phyloP scores from a whole-genome alignment of 2,113 vertebrate genomes.

The Merops nubicus region DNA sequence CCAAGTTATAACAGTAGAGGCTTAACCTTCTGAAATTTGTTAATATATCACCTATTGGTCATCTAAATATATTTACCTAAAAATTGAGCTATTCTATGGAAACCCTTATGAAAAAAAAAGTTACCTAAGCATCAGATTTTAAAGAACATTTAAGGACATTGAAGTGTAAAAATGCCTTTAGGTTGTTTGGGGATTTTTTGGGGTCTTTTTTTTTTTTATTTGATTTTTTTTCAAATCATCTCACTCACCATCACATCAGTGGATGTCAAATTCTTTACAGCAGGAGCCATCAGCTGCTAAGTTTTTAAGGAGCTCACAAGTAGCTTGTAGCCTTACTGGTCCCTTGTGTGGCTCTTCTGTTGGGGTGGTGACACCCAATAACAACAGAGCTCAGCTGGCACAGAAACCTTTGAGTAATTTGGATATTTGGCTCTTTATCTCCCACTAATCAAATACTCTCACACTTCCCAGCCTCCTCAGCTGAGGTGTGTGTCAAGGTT shows the following conservation, averaged over 20 bases:
- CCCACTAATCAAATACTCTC: not conserved
- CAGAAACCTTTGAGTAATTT: not conserved
- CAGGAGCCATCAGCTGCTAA: not conserved
- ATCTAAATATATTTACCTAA: not conserved
- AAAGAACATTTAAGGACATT: not conserved
- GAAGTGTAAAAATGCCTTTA: not conserved
- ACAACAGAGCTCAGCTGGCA: not conserved
- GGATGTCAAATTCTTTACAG: not conserved
- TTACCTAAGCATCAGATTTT: not conserved
- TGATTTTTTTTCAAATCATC: not conserved
- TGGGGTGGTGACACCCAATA: not conserved
- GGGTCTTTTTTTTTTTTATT: no score
- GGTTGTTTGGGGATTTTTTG: no score
- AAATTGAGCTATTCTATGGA: not conserved
- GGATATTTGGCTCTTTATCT: not conserved
- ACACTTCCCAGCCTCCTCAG: not conserved
- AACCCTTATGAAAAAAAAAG: not conserved
- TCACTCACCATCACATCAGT: not conserved
- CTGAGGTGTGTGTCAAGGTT: not conserved
- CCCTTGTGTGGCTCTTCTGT: not conserved
- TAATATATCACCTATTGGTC: not conserved
- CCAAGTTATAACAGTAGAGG: not conserved
- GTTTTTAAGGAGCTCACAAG: constrained; percentile 2
- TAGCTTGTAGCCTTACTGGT: not conserved
- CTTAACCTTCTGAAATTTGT: not conserved